Conservation (phyloP, 2,797 vertebrate genomes). For the Lindbergichthys nudifrons region DNA sequence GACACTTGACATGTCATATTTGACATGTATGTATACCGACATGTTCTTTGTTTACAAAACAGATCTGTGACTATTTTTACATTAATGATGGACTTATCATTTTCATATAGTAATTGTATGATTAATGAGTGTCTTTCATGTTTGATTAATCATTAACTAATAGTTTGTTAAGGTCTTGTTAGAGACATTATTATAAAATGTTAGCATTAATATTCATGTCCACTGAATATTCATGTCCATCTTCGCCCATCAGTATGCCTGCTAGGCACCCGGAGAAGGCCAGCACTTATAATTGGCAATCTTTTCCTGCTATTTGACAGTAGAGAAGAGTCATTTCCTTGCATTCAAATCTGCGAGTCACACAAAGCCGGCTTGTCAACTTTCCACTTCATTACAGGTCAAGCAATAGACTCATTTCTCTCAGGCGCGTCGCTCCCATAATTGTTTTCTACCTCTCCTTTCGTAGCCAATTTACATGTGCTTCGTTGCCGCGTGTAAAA, state of each 20-base stretch:
- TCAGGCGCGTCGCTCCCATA: conserved; percentile 81
- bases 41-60: conserved; percentile 29
- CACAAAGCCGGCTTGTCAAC: conserved; percentile 86
- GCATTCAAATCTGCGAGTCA: conserved; percentile 85
- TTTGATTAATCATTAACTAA: conserved; percentile 75
- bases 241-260: conserved; percentile 82
- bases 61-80: conserved; percentile 30
- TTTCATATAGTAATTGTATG: conserved; percentile 45
- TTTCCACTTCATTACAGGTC: conserved; percentile 88
- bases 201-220: conserved; percentile 78
- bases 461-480: conserved; percentile 86
- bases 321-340: conserved; percentile 85
- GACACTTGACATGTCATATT: background rate
- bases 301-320: conserved; percentile 85
- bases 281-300: conserved; percentile 87
- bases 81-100: conserved; percentile 46
- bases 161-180: conserved; percentile 71
- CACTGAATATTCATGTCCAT: conserved; percentile 83
- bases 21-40: background rate
- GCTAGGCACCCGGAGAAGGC: conserved; percentile 79
- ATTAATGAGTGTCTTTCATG: conserved; percentile 68
- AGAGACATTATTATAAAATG: conserved; percentile 69
- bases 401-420: conserved; percentile 87
- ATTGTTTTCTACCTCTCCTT: conserved; percentile 88
- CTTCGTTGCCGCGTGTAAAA: conserved; percentile 74